phyloP scores from a whole-genome alignment of 2,113 vertebrate genomes.

The Neolamprologus devosi region DNA sequence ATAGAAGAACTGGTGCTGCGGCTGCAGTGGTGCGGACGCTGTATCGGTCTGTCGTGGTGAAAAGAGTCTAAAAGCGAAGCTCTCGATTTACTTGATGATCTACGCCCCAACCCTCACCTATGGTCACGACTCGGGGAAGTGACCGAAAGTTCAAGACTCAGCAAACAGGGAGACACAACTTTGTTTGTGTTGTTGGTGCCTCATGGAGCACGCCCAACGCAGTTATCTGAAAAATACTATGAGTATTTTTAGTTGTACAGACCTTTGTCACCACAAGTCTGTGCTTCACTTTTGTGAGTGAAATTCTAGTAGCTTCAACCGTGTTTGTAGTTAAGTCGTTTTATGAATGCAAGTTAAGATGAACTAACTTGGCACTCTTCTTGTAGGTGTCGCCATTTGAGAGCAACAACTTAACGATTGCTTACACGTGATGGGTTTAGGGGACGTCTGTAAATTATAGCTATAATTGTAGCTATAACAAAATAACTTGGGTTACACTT shows the following conservation, averaged over 20 bases:
- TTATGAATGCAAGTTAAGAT: not conserved
- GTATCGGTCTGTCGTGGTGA: not conserved
- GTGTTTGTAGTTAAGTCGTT: fast-evolving
- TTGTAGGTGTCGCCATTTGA: not conserved
- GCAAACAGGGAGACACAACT: not conserved
- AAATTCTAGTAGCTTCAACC: not conserved
- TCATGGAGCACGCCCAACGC: fast-evolving
- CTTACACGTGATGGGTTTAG: not conserved
- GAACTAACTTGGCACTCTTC: not conserved
- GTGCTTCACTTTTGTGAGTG: not conserved
- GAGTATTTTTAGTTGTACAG: not conserved
- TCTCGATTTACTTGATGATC: not conserved
- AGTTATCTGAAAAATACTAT: not conserved
- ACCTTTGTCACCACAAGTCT: not conserved
- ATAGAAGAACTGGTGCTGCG: not conserved
- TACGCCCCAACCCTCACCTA: not conserved
- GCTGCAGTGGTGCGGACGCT: not conserved
- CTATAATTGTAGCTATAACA: not conserved
- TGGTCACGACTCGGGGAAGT: not conserved
- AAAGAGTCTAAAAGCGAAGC: not conserved
- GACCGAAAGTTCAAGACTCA: not conserved
- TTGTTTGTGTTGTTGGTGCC: not conserved
- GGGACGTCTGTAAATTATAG: not conserved
- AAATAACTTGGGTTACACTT: not conserved
- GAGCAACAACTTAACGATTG: not conserved